A percentile compares a stretch with the other conserved stretches of the same genome.
Evolutionary conservation across 2,113 vertebrate species (phyloP).

Genomic region (Thermophis baileyi): DNA sequence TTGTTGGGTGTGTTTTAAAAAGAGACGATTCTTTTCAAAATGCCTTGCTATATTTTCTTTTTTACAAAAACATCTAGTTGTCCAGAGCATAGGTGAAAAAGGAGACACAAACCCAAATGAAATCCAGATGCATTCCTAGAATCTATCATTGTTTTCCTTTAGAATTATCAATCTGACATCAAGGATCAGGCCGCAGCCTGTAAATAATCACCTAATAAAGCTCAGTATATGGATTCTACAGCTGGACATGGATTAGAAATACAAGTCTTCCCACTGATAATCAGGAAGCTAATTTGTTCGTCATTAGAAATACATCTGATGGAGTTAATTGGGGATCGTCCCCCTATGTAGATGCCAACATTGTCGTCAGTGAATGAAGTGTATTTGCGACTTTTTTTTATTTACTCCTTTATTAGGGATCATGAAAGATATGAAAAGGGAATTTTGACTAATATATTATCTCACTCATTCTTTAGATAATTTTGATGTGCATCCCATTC

Average conservation of each 20-base stretch:
- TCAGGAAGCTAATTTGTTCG: neutral
- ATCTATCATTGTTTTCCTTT: neutral
- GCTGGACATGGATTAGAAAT: neutral
- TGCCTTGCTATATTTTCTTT: neutral
- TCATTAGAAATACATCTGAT: neutral
- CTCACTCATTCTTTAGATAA: constrained; percentile 30
- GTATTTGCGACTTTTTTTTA: neutral
- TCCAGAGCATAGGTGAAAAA: neutral
- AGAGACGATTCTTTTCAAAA: neutral
- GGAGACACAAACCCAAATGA: neutral
- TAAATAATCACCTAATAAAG: neutral
- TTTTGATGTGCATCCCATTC: neutral
- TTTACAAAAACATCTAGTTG: neutral
- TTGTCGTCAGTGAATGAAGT: neutral
- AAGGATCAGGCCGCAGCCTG: neutral
- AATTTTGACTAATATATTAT: constrained; percentile 44
- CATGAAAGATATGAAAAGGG: neutral
- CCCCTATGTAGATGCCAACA: neutral
- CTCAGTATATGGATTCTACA: neutral
- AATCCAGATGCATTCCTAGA: neutral
- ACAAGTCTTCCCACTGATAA: no score
- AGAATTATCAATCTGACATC: neutral
- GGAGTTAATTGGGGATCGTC: neutral
- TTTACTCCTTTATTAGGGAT: neutral
- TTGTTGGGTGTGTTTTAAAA: neutral